Evolutionary conservation across 1,140 invertebrate genomes (phyloP).

Genomic region (Hesperophylax magnus): DNA sequence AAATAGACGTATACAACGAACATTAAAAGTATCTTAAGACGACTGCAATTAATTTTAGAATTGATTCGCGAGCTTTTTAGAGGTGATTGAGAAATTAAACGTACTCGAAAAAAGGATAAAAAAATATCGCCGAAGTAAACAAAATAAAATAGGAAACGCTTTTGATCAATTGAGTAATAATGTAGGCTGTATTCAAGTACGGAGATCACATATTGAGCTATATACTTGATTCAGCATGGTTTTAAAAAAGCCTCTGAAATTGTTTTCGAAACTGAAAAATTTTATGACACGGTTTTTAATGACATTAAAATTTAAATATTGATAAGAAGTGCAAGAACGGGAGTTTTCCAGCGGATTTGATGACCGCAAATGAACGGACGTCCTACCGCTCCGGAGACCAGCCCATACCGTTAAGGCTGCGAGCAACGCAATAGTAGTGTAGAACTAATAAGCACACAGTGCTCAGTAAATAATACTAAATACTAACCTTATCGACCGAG

Average conservation of each 20-base stretch:
- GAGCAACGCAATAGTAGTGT: constrained; percentile 52
- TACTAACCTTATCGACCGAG: constrained; percentile 10
- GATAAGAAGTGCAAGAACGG: neutral
- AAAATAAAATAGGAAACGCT: no score
- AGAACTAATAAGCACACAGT: constrained; percentile 38
- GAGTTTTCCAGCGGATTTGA: neutral
- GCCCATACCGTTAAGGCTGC: constrained; percentile 16
- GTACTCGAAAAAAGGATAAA: no score
- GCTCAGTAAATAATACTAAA: constrained; percentile 35
- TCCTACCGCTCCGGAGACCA: neutral
- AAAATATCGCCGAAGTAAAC: no score
- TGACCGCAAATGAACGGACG: constrained; percentile 11
- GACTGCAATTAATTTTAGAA: no score
- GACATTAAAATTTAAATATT: neutral
- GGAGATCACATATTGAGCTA: neutral
- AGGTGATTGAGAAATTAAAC: no score
- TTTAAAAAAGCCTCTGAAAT: neutral
- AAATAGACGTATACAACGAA: no score
- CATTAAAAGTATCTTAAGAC: no score
- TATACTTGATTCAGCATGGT: neutral
- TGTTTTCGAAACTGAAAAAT: neutral
- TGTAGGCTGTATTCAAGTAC: no score
- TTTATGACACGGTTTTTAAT: neutral
- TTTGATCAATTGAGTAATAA: no score
- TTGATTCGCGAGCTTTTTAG: no score